A percentile compares a stretch with the other conserved stretches of the same genome.
phyloP scores from a whole-genome alignment of 2,888 invertebrate genomes.

The Eulithis testata region DNA sequence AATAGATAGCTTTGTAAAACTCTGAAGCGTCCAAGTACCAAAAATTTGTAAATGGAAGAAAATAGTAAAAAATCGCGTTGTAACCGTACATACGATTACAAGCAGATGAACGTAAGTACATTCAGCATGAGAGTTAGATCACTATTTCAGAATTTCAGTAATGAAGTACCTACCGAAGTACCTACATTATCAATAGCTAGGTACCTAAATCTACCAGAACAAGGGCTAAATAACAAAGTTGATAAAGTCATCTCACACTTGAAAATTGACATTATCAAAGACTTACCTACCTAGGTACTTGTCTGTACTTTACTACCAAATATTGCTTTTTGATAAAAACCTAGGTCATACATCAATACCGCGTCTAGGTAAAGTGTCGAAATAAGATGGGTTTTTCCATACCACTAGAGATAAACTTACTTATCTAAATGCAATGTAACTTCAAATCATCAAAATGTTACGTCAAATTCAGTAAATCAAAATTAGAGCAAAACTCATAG shows the following conservation, averaged over 20 bases:
- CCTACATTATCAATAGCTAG: constrained; percentile 1
- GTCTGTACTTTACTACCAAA: background rate
- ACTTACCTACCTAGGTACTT: background rate
- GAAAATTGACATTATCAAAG: constrained; percentile 29
- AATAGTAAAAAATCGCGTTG: no score
- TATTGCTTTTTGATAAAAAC: background rate
- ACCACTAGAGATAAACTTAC: background rate
- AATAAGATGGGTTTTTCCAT: constrained; percentile 3
- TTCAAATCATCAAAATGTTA: no score
- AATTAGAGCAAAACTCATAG: background rate
- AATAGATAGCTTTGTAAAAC: background rate
- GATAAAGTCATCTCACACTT: constrained; percentile 28
- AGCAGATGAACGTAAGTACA: no score
- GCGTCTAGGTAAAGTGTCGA: constrained; percentile 1
- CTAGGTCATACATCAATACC: background rate
- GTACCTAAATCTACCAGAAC: background rate
- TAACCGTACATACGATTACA: no score
- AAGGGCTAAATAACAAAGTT: constrained; percentile 7
- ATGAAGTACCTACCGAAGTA: background rate
- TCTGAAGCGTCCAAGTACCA: background rate
- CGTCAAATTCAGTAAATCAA: background rate
- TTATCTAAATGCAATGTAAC: background rate
- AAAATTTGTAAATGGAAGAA: background rate
- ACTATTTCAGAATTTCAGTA: no score
- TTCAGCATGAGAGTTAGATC: no score